Conservation (phyloP, 1,140 invertebrate genomes). For the Pygmarrhopalites habei region DNA sequence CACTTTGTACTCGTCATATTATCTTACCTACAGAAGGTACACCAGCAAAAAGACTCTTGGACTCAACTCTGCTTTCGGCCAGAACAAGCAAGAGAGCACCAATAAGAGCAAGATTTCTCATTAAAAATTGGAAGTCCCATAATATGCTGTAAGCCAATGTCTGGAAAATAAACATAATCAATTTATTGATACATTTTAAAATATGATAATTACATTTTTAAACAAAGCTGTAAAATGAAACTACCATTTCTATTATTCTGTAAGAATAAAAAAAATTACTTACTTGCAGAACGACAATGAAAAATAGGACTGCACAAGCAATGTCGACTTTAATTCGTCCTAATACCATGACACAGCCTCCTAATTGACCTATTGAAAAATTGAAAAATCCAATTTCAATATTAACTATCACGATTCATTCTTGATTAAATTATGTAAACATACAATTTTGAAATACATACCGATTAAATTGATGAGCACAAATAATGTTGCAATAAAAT, state of each 20-base stretch:
- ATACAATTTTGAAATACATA: no score
- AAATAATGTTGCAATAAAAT: slow-evolving; percentile 83
- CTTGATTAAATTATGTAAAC: no score
- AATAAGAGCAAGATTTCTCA: slow-evolving; percentile 89
- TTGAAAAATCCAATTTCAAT: no score
- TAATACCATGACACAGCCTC: slow-evolving; percentile 92
- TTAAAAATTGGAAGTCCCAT: slow-evolving; percentile 95
- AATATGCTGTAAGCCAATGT: slow-evolving; percentile 96
- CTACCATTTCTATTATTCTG: no score
- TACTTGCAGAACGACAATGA: slow-evolving; percentile 91
- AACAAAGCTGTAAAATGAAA: no score
- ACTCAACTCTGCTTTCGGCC: slow-evolving; percentile 88
- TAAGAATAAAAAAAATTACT: no score
- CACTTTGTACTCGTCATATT: neutral
- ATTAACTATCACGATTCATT: no score
- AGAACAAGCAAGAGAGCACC: slow-evolving; percentile 89
- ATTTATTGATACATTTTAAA: no score
- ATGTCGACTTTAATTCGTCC: slow-evolving; percentile 85
- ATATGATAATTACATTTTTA: no score
- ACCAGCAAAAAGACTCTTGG: slow-evolving; percentile 92
- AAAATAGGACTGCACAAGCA: slow-evolving; percentile 89
- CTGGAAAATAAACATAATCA: slow-evolving; percentile 54
- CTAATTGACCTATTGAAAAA: slow-evolving; percentile 65
- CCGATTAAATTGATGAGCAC: slow-evolving; percentile 85
- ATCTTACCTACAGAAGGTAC: slow-evolving; percentile 75